These are phyloP conservation scores for Choloepus didactylus DNA, from an alignment of 2,797 vertebrate genomes.

Conservation along the genomic window DNA sequence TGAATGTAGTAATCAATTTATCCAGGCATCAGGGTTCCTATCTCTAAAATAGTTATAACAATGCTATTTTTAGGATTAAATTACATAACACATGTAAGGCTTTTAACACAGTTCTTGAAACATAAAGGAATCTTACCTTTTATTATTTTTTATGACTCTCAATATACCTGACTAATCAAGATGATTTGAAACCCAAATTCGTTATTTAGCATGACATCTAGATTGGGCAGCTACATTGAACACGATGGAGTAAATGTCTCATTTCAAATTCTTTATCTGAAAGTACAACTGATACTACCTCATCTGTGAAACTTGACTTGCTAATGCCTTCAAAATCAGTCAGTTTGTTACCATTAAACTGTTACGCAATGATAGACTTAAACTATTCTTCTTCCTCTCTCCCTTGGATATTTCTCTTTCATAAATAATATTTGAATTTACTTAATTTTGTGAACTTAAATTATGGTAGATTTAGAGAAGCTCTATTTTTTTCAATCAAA, in stretches of 20 bases:
- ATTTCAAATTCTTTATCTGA: constrained; percentile 41
- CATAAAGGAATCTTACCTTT: constrained; percentile 6
- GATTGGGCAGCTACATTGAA: background rate
- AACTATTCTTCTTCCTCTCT: constrained; percentile 60
- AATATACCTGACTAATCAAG: constrained; percentile 55
- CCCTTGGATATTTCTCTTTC: constrained; percentile 49
- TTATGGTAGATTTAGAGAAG: constrained; percentile 48
- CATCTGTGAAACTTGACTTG: background rate
- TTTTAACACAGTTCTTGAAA: constrained; percentile 53
- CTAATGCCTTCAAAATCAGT: constrained; percentile 48
- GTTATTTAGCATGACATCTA: background rate
- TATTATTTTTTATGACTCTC: constrained; percentile 24
- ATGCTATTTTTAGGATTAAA: constrained; percentile 34
- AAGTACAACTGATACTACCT: background rate
- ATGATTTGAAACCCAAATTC: constrained; percentile 28
- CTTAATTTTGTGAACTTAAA: constrained; percentile 41
- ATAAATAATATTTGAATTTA: constrained; percentile 56
- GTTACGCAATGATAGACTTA: constrained; percentile 33
- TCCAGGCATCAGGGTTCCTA: background rate
- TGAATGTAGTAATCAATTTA: background rate
- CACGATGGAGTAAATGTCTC: constrained; percentile 28
- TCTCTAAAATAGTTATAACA: constrained; percentile 29
- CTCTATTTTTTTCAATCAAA: constrained; percentile 63
- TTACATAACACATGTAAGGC: background rate
- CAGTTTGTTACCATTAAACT: constrained; percentile 61